These are phyloP conservation scores for Ceratitis capitata DNA, from an alignment of 1,140 invertebrate genomes.

Conservation along the genomic window DNA sequence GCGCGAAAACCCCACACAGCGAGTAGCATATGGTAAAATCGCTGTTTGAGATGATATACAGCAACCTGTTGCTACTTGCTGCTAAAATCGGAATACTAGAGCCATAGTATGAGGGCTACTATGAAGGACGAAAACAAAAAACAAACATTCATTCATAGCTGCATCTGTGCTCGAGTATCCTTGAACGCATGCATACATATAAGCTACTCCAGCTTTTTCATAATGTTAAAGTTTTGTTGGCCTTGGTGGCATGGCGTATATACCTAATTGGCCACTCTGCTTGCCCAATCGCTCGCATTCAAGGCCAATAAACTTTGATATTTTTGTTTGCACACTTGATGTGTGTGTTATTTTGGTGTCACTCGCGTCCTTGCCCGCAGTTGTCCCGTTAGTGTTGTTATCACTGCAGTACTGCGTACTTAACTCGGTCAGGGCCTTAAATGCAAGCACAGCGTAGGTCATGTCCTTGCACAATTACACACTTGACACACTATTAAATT, in stretches of 20 bases:
- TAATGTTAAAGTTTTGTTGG: not conserved
- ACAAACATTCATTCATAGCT: slow-evolving; percentile 13
- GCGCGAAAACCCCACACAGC: not conserved
- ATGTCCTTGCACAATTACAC: not conserved
- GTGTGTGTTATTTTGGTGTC: not conserved
- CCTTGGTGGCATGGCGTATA: not conserved
- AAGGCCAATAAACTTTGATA: slow-evolving; percentile 35
- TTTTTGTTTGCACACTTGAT: slow-evolving; percentile 9
- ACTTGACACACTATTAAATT: not conserved
- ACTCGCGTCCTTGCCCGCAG: not conserved
- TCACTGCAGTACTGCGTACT: not conserved
- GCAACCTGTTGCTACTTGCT: slow-evolving; percentile 14
- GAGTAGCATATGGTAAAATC: not conserved
- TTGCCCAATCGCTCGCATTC: not conserved
- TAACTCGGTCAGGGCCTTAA: not conserved
- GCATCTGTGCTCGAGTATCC: not conserved
- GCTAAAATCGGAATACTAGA: not conserved
- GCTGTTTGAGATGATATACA: not conserved
- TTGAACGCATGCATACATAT: not conserved
- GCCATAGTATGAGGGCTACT: not conserved
- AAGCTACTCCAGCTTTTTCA: not conserved
- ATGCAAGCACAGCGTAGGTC: not conserved
- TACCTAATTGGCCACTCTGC: not conserved
- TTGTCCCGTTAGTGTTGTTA: not conserved
- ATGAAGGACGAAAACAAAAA: not conserved